Evolutionary conservation across 37 sponge, comb jelly and placozoan species (phyloP).

Genomic region (Chondrosia reniformis): DNA sequence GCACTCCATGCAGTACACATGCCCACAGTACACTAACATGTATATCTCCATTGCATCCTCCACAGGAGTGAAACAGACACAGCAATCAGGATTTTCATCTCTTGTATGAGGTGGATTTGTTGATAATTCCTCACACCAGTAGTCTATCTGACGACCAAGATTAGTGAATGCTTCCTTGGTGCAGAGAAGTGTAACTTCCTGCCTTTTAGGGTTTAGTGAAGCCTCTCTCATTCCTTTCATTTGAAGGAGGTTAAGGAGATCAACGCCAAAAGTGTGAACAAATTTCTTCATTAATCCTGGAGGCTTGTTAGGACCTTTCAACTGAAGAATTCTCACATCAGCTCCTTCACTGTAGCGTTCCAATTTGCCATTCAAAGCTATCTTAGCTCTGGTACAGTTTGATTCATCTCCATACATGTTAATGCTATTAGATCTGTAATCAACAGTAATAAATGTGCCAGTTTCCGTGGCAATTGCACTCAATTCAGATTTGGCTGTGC

Average conservation of each 20-base stretch:
- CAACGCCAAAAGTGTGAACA: slow-evolving; percentile 40
- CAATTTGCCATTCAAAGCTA: slow-evolving; percentile 1
- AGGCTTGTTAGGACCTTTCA: slow-evolving; percentile 27
- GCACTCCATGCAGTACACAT: slow-evolving; percentile 58
- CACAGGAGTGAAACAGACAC: slow-evolving; percentile 7
- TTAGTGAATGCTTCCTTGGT: slow-evolving; percentile 9
- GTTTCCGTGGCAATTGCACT: slow-evolving; percentile 10
- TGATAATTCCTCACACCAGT: background rate
- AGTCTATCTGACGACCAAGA: background rate
- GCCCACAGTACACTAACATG: slow-evolving; percentile 67
- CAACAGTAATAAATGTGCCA: background rate
- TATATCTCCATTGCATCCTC: slow-evolving; percentile 12
- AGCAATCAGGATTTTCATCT: slow-evolving; percentile 29
- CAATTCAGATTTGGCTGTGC: slow-evolving; percentile 3
- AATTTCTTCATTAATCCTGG: slow-evolving; percentile 64
- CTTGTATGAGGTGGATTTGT: background rate
- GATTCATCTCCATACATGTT: slow-evolving; percentile 45
- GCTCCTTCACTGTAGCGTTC: background rate
- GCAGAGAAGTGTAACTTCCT: slow-evolving; percentile 33
- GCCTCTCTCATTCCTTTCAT: slow-evolving; percentile 8
- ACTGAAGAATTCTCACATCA: background rate
- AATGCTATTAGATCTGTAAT: slow-evolving; percentile 4
- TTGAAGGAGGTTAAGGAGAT: slow-evolving; percentile 1
- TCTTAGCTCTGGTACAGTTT: slow-evolving; percentile 21
- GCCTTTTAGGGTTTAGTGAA: slow-evolving; percentile 26